Conservation (phyloP, 2,797 vertebrate species). For the Rousettus madagascariensis region DNA sequence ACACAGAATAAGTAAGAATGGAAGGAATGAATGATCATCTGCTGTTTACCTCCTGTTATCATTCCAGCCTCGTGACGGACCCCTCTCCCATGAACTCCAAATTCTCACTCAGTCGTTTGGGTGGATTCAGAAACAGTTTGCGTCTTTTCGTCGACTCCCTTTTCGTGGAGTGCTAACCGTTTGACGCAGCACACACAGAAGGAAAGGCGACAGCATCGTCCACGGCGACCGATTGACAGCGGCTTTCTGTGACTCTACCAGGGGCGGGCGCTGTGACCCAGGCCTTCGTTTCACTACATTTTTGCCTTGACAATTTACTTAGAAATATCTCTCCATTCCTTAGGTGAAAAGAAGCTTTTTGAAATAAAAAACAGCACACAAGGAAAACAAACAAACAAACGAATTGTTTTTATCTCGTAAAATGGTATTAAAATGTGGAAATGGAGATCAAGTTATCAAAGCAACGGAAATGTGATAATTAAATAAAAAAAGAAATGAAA, state of each 20-base stretch:
- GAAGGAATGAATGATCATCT: constrained; percentile 59
- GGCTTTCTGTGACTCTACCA: constrained; percentile 3
- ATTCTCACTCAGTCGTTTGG: constrained; percentile 58
- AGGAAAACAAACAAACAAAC: background rate
- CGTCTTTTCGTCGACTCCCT: constrained; percentile 43
- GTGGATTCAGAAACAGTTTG: constrained; percentile 58
- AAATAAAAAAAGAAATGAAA: background rate
- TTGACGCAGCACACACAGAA: constrained; percentile 12
- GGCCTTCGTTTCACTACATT: background rate
- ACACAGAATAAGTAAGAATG: constrained; percentile 51
- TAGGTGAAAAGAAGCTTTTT: background rate
- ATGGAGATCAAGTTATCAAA: background rate
- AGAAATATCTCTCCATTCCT: background rate
- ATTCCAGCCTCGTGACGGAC: background rate
- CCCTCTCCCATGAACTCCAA: constrained; percentile 41
- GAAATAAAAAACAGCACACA: background rate
- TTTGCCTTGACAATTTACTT: constrained; percentile 37
- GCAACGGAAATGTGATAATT: background rate
- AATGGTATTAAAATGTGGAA: background rate
- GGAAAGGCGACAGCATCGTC: background rate
- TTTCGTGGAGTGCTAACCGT: constrained; percentile 31
- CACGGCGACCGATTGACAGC: background rate
- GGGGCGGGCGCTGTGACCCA: background rate
- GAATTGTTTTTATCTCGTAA: background rate
- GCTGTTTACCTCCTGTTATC: constrained; percentile 63